Evolutionary conservation across 2,888 invertebrate genomes (phyloP).

Genomic region (Aleiodes alternator): DNA sequence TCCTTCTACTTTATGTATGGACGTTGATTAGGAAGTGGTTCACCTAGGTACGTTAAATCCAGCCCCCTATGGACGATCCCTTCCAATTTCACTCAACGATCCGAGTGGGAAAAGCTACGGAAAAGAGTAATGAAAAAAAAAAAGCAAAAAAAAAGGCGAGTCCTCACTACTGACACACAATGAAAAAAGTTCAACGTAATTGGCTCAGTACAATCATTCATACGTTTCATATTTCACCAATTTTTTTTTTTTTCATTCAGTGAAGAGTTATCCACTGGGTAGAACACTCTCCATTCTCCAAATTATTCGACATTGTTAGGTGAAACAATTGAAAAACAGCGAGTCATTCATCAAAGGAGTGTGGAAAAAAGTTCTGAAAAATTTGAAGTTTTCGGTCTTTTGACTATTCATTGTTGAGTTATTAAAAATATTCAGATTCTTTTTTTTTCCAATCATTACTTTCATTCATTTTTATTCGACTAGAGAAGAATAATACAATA

Average conservation of each 20-base stretch:
- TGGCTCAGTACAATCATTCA: conserved; percentile 32
- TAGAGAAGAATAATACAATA: too few species aligned
- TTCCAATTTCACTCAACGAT: conserved; percentile 52
- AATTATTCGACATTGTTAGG: conserved; percentile 19
- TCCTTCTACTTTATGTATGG: conserved; percentile 5
- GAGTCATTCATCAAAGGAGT: conserved; percentile 44
- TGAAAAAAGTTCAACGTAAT: conserved; percentile 34
- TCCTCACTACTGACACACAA: conserved; percentile 5
- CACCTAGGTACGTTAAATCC: conserved; percentile 38
- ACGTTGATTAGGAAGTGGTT: conserved; percentile 51
- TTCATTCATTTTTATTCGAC: too few species aligned
- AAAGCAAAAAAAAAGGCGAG: not conserved
- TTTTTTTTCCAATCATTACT: too few species aligned
- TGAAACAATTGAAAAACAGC: conserved; percentile 16
- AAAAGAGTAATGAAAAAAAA: conserved; percentile 29
- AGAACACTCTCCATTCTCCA: not conserved
- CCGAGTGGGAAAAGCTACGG: conserved; percentile 26
- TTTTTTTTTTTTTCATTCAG: conserved; percentile 40
- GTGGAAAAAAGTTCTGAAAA: not conserved
- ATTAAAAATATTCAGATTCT: too few species aligned
- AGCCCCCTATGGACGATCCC: conserved; percentile 44
- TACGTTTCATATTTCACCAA: not conserved
- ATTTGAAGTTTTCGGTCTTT: too few species aligned
- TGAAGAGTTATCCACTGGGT: conserved; percentile 49
- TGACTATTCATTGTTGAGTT: too few species aligned